phyloP scores from a whole-genome alignment of 2,113 vertebrate species.

The Chaetops frenatus region DNA sequence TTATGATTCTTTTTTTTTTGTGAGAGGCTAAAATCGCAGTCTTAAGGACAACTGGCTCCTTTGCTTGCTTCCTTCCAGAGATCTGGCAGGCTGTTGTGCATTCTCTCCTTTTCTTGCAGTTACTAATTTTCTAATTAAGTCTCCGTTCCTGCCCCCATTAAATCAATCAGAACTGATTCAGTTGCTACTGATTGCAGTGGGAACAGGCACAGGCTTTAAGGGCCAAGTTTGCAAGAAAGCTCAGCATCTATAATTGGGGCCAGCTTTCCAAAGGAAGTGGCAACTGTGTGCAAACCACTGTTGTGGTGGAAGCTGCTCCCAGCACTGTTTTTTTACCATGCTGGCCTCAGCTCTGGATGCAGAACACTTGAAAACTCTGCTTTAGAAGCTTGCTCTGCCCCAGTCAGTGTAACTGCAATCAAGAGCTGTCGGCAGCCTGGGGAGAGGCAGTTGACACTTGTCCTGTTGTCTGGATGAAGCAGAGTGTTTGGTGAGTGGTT shows the following conservation, averaged over 20 bases:
- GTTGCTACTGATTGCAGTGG: background rate
- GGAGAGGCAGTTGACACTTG: background rate
- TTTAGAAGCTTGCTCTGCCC: background rate
- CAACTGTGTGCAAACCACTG: background rate
- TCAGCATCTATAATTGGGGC: background rate
- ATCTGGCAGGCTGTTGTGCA: background rate
- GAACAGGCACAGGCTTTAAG: background rate
- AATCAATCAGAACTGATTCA: slow-evolving; percentile 16
- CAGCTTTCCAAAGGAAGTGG: background rate
- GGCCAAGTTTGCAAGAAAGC: background rate
- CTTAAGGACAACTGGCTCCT: background rate
- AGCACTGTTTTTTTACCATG: background rate
- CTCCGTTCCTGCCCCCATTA: slow-evolving; percentile 1
- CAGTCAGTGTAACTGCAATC: background rate
- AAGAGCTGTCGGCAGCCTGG: background rate
- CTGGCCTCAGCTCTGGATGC: background rate
- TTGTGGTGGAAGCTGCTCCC: background rate
- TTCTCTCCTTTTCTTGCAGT: slow-evolving; percentile 6
- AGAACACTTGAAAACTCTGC: background rate
- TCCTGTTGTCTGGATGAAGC: background rate
- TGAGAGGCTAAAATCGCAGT: background rate
- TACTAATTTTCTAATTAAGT: slow-evolving; percentile 48
- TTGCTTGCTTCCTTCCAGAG: background rate
- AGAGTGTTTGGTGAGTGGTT: background rate
- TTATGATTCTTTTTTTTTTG: background rate